phyloP scores from a whole-genome alignment of 2,888 invertebrate species.

The Palloptera scutellata region DNA sequence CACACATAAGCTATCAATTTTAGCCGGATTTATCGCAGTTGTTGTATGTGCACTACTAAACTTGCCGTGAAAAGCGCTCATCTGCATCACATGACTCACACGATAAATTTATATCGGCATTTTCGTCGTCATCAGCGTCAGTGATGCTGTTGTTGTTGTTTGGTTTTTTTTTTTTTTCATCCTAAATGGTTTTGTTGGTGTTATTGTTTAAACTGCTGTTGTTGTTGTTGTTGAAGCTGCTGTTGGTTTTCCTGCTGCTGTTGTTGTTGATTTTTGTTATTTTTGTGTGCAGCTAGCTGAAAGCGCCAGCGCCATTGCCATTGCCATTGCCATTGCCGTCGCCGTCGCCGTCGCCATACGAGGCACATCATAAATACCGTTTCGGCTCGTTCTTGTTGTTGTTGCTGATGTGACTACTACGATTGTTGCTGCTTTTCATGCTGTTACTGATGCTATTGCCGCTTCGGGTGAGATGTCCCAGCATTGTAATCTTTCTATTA shows the following conservation, averaged over 20 bases:
- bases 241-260: not conserved
- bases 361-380: conserved; percentile 40
- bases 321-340: conserved; percentile 2
- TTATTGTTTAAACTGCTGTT: not conserved
- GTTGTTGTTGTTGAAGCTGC: not conserved
- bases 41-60: not conserved
- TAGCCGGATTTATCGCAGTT: no score
- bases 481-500: no score
- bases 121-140: not conserved
- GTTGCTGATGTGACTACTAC: no score
- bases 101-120: conserved; percentile 23
- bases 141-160: not conserved
- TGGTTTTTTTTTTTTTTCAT: not conserved
- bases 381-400: not conserved
- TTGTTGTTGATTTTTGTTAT: not conserved
- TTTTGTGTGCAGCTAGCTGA: not conserved
- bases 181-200: not conserved
- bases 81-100: conserved; percentile 14
- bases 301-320: not conserved
- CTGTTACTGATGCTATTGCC: not conserved
- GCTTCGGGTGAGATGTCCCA: no score
- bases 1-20: not conserved
- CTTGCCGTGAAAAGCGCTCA: conserved; percentile 5
- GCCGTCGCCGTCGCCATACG: conserved; percentile 33
- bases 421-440: not conserved